phyloP scores from a whole-genome alignment of 1,140 invertebrate genomes.

The Pseudomyrmex concolor region DNA sequence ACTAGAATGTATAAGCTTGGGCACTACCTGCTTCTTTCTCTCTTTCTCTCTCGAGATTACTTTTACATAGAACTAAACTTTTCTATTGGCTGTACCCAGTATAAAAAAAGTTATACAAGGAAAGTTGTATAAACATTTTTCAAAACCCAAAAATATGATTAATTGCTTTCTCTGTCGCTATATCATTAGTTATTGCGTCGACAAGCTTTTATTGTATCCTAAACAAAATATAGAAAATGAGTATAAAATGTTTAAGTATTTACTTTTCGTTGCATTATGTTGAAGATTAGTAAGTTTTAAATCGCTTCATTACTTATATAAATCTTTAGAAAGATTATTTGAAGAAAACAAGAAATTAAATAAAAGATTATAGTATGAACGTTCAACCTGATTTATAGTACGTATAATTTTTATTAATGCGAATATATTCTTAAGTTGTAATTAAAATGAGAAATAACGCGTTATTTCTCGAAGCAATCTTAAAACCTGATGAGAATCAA shows the following conservation, averaged over 20 bases:
- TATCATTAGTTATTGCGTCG: constrained; percentile 67
- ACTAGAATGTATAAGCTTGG: constrained; percentile 49
- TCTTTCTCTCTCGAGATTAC: constrained; percentile 30
- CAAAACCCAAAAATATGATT: constrained; percentile 54
- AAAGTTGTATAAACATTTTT: constrained; percentile 61
- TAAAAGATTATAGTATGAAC: constrained; percentile 28
- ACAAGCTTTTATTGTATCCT: constrained; percentile 68
- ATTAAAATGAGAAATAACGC: constrained; percentile 28
- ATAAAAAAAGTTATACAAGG: constrained; percentile 34
- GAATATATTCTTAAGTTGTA: constrained; percentile 24
- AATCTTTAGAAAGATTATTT: constrained; percentile 47
- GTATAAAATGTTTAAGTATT: constrained; percentile 63
- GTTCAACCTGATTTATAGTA: constrained; percentile 51
- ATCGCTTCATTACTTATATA: constrained; percentile 31
- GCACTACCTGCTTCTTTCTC: constrained; percentile 38
- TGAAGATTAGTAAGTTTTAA: constrained; percentile 21
- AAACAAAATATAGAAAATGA: constrained; percentile 72
- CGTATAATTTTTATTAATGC: constrained; percentile 49
- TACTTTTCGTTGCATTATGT: constrained; percentile 31
- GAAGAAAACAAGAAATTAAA: constrained; percentile 30
- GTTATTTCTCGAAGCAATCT: constrained; percentile 56
- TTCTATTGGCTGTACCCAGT: constrained; percentile 19
- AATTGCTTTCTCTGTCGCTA: constrained; percentile 67
- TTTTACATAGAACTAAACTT: constrained; percentile 43
- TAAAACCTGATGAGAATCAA: constrained; percentile 47